Base-by-base conservation (phyloP, 2,888 invertebrate genomes). In the Tanypteryx hageni region DNA sequence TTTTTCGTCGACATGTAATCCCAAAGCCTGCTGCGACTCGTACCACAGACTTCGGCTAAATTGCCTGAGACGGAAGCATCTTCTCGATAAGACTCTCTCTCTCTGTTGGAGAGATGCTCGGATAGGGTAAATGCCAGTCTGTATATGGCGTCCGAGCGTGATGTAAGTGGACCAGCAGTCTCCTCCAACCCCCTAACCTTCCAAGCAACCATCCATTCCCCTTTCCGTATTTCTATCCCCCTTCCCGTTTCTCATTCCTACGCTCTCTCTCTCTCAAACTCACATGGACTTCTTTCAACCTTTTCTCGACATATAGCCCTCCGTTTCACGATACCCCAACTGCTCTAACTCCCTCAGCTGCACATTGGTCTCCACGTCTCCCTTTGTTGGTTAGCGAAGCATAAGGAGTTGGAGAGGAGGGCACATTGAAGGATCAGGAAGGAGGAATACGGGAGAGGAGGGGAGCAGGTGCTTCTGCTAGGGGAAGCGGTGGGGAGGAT, bases 231-330 rank as follows among this genome's bases (percentile, higher is more conserved):
- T 44, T 1, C 44, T 44, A 44, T 44, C 44, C 44, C 3, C 44
- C 5, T 44, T 5, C 44, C 3, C 44, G 1, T 44, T 5, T 44
- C 44, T 44, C 44, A 44, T 44, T 44, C 44, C 44, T 44, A 44
- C 44, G 44, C 44, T 5, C 44, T 18, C 22, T 7, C 22, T 27
- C 76, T 76, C 76, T 14, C 76, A 22, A 76, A 76, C 76, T 76
- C 16, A n/a, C 76, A 76, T 76, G 76, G 11, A 76, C 76, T 27
- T 76, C 76, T 76, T 76, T 76, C 76, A 76, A 76, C 68, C 68
- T 68, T 68, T 68, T n/a, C 68, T 22, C 64, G 10, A 5, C 44
- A 44, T 44, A 44, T 44, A 44, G 3, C 44, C 44, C 44, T 44
- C 44, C 44, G 44, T 44, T 44, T 5, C 44, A 44, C 44, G 1